These are phyloP conservation scores for Musca vetustissima DNA, from an alignment of 1,140 invertebrate genomes.

Conservation along the genomic window DNA sequence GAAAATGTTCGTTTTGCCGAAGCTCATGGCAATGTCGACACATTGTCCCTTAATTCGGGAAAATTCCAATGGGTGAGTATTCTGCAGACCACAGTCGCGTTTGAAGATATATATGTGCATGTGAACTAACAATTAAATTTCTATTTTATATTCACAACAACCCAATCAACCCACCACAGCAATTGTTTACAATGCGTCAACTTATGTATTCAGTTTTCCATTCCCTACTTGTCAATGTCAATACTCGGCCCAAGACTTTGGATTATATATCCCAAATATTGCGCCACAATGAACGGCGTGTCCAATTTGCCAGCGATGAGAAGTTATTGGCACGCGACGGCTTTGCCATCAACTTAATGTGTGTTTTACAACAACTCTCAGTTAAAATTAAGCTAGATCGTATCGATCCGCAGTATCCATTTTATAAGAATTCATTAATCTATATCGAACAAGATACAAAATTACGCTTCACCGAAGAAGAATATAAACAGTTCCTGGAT, in stretches of 20 bases:
- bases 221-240: conserved; percentile 77
- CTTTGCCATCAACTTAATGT: conserved; percentile 91
- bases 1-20: conserved; percentile 82
- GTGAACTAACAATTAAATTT: neutral
- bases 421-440: conserved; percentile 76
- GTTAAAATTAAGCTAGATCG: conserved; percentile 83
- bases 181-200: conserved; percentile 71
- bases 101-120: neutral
- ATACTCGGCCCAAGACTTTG: conserved; percentile 72
- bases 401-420: conserved; percentile 84
- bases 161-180: conserved; percentile 39
- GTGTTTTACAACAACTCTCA: conserved; percentile 84
- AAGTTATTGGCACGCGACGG: conserved; percentile 84
- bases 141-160: no score
- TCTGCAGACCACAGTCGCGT: neutral
- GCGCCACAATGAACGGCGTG: conserved; percentile 79
- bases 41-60: conserved; percentile 47
- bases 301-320: conserved; percentile 88
- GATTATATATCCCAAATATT: conserved; percentile 77
- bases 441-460: conserved; percentile 83
- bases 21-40: conserved; percentile 58
- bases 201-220: conserved; percentile 82
- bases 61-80: conserved; percentile 46
- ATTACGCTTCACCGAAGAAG: conserved; percentile 77
- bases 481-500: conserved; percentile 74